A percentile compares a stretch with the other conserved stretches of the same genome.
phyloP scores from a whole-genome alignment of 2,888 invertebrate genomes.

The Chelonus formosanus region DNA sequence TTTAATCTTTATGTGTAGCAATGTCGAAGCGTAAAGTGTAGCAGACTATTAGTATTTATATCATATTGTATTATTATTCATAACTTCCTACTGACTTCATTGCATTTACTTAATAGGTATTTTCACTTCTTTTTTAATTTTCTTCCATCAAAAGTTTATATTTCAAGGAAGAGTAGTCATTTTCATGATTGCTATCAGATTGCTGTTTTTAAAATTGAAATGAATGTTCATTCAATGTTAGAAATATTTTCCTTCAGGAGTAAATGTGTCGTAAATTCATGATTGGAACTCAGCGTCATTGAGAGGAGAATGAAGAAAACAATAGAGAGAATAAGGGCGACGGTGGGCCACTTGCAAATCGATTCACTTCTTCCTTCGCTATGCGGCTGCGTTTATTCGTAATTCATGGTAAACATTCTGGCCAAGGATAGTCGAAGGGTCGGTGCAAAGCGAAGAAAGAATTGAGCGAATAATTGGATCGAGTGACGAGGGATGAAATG shows the following conservation, averaged over 20 bases:
- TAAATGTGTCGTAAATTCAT: conserved; percentile 16
- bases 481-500: not conserved
- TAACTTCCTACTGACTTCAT: no score
- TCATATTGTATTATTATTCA: not conserved
- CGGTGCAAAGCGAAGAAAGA: conserved; percentile 1
- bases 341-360: conserved; percentile 22
- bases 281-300: conserved; percentile 11
- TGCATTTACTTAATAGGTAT: no score
- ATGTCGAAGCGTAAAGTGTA: not conserved
- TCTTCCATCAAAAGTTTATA: no score
- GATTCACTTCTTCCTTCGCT: conserved; percentile 23
- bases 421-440: conserved; percentile 16
- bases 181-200: no score
- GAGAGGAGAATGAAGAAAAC: not conserved
- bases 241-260: not conserved
- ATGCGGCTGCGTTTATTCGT: conserved; percentile 22
- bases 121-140: no score
- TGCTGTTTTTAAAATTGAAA: not conserved
- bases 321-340: conserved; percentile 8
- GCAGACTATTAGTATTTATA: not conserved
- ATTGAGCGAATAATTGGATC: conserved; percentile 17
- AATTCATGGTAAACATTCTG: conserved; percentile 25
- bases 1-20: no score
- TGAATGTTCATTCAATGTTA: not conserved
- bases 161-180: no score